Base-by-base conservation (phyloP, 92 coral and sea anemone genomes). In the Actinostola sp. region DNA sequence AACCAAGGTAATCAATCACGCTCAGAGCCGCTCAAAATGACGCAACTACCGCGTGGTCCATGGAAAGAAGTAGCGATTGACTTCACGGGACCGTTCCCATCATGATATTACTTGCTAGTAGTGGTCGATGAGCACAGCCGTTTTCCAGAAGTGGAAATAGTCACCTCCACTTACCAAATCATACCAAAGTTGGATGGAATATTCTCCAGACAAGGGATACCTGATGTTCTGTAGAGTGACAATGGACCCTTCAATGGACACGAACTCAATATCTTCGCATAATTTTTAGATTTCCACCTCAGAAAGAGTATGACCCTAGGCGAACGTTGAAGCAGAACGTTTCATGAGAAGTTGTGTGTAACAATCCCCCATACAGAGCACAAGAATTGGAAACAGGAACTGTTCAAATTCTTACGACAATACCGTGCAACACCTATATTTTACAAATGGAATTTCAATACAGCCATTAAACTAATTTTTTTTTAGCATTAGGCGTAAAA, bases 61-160 rank as follows among this genome's bases (percentile, higher is more conserved):
- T 80, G 89, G 82, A 80, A 85, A 75, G 82, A 80, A 62, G 76
- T 82, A 46, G 75, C 80, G 14, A 71, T 70, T 26, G 84, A 86
- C 71, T 82, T 90, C 76, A 67, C 64, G 21, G 88, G 86, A 49
- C 88, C 97, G 57, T 71, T 86, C 55, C 84, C 89, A 2, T 70
- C 85, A 63, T 85, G 90, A 17, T 75, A 89, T 32, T 84, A 85
- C 31, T 54, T 84, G 13, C 32, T 80, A 33, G 87, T 84, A 51
- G 80, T 80, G 34, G 66, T 79, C 19, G 88, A 82, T 34, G 84
- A 84, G 52, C 77, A 82, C 75, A 82, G 88, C 48, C 79, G 88
- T 19, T 85, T 81, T 25, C 82, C 81, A 14, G 91, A 89, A 69
- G 96, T 76, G 8, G 91, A 73, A 63, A 76, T 76, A 41, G 54